phyloP scores from a whole-genome alignment of 2,888 invertebrate genomes.

The Orgyia antiqua region DNA sequence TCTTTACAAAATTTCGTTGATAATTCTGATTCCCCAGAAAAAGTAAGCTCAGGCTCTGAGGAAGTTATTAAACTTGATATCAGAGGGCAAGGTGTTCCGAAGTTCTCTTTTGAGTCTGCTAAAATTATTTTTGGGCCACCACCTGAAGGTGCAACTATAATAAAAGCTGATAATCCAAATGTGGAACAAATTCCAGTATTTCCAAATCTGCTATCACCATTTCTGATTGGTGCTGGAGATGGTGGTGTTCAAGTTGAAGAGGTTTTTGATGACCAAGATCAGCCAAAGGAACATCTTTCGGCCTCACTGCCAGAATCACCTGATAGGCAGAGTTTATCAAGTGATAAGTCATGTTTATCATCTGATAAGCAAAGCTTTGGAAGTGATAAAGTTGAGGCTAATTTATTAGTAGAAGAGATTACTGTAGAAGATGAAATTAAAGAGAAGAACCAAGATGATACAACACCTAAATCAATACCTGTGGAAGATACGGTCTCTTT shows the following conservation, averaged over 20 bases:
- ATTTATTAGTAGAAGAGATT: conserved; percentile 62
- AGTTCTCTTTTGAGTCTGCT: conserved; percentile 48
- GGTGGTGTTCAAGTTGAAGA: too few relatives aligned
- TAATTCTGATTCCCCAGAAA: conserved; percentile 32
- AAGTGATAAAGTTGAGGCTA: conserved; percentile 53
- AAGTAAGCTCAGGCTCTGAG: conserved; percentile 57
- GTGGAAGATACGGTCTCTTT: conserved; percentile 65
- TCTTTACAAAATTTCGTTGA: conserved; percentile 30
- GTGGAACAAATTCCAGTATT: conserved; percentile 53
- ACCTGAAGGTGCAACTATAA: conserved; percentile 52
- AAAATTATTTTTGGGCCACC: conserved; percentile 70
- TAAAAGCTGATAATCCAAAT: conserved; percentile 43
- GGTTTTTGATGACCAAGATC: too few relatives aligned
- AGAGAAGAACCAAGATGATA: conserved; percentile 33
- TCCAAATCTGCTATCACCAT: conserved; percentile 57
- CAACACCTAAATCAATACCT: conserved; percentile 55
- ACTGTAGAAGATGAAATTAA: conserved; percentile 48
- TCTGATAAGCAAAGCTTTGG: conserved; percentile 39
- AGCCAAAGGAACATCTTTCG: neutral
- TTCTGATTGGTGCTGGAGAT: conserved; percentile 52
- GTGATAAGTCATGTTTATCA: conserved; percentile 32
- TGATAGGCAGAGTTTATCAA: conserved; percentile 27
- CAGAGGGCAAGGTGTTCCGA: conserved; percentile 59
- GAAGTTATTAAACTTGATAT: conserved; percentile 72
- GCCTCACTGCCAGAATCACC: conserved; percentile 17